Conservation (phyloP, 2,888 invertebrate species). For the Rhogogaster chlorosoma region DNA sequence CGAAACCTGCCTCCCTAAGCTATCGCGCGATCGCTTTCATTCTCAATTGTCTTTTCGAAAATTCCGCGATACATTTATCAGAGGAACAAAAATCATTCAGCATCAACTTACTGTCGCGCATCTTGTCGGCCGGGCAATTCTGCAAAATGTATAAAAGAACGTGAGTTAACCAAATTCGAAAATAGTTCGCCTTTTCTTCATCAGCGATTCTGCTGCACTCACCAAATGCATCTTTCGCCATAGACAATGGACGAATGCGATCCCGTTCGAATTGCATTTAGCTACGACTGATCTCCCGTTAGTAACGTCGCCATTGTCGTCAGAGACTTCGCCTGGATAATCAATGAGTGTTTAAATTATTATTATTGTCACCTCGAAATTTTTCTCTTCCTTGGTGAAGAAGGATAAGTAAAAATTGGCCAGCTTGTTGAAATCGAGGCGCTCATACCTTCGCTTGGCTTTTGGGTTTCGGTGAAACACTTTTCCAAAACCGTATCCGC, state of each 20-base stretch:
- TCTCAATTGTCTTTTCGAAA: not conserved
- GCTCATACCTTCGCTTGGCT: conserved; percentile 40
- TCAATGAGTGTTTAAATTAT: too few species aligned
- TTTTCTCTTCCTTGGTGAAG: too few species aligned
- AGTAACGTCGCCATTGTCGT: conserved; percentile 30
- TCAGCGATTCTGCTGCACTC: not conserved
- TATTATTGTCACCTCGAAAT: too few species aligned
- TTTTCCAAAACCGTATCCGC: conserved; percentile 23
- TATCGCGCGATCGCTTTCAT: not conserved
- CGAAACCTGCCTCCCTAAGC: not conserved
- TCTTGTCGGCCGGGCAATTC: conserved; percentile 38
- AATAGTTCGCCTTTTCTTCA: not conserved
- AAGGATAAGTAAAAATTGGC: too few species aligned
- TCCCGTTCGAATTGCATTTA: conserved; percentile 39
- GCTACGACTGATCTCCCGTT: conserved; percentile 35
- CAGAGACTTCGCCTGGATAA: conserved; percentile 26
- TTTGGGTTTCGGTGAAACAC: conserved; percentile 41
- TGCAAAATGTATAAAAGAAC: not conserved
- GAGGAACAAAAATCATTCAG: not conserved
- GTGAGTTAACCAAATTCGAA: not conserved
- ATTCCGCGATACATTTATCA: too few species aligned
- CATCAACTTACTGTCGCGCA: conserved; percentile 36
- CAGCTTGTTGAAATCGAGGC: too few species aligned
- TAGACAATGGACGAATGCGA: conserved; percentile 44
- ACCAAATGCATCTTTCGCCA: conserved; percentile 46